Evolutionary conservation across 2,797 vertebrate genomes (phyloP).

Genomic region (Pachyuromys duprasi): DNA sequence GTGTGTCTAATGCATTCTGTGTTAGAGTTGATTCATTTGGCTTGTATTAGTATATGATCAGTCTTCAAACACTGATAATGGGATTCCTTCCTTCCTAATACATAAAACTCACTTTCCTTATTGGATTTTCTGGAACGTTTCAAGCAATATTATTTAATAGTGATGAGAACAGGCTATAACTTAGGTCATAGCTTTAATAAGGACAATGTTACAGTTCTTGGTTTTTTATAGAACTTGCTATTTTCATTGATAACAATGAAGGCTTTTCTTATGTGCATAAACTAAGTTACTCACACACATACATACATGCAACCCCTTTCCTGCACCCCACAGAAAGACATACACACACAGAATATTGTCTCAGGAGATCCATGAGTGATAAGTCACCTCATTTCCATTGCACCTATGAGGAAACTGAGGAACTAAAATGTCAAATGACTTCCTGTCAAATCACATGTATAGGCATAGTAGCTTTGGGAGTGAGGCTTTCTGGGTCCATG

Average conservation of each 20-base stretch:
- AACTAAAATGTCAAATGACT: not conserved
- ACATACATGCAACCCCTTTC: too few species aligned
- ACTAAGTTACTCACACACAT: not conserved
- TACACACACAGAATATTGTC: not conserved
- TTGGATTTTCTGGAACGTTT: slow-evolving; percentile 53
- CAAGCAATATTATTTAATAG: slow-evolving; percentile 17
- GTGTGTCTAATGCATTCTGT: slow-evolving; percentile 66
- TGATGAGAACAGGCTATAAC: not conserved
- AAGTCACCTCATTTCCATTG: not conserved
- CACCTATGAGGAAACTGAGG: not conserved
- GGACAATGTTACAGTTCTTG: not conserved
- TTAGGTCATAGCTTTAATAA: not conserved
- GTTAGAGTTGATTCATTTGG: slow-evolving; percentile 58
- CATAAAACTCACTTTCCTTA: slow-evolving; percentile 42
- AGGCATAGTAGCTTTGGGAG: not conserved
- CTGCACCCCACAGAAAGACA: not conserved
- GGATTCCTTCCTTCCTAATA: slow-evolving; percentile 59
- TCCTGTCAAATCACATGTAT: not conserved
- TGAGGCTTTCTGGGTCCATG: not conserved
- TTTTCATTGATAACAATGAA: slow-evolving; percentile 24
- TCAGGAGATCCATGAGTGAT: not conserved
- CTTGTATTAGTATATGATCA: slow-evolving; percentile 67
- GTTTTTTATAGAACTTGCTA: not conserved
- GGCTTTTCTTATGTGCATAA: not conserved
- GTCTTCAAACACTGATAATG: slow-evolving; percentile 64